Evolutionary conservation across 2,113 vertebrate genomes (phyloP).

Genomic region (Mastomys coucha): DNA sequence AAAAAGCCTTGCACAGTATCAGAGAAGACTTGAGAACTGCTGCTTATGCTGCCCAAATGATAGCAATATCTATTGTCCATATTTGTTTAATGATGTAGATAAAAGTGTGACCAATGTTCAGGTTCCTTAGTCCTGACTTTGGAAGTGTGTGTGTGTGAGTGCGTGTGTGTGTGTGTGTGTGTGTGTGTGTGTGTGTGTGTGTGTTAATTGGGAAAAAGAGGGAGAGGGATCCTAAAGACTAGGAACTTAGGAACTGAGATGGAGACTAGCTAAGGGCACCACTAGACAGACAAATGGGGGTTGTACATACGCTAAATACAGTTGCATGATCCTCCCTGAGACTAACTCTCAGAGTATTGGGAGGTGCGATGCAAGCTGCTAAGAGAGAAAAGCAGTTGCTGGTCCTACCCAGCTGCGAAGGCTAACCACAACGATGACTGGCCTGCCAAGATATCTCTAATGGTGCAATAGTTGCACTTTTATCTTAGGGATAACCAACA

Average conservation of each 20-base stretch:
- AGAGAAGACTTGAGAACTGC: background rate
- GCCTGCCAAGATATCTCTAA: background rate
- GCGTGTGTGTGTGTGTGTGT: background rate
- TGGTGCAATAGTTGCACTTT: background rate
- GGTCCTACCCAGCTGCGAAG: background rate
- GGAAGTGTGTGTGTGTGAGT: background rate
- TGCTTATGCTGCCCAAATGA: background rate
- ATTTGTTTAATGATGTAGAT: conserved; percentile 9
- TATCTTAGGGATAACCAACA: background rate
- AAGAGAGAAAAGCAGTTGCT: background rate
- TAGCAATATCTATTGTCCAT: background rate
- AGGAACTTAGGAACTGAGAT: background rate
- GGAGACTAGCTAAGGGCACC: background rate
- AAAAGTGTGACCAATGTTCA: background rate
- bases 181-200: too few relatives aligned
- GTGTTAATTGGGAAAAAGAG: background rate
- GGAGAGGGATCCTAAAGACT: background rate
- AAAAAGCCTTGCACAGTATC: background rate
- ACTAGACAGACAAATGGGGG: background rate
- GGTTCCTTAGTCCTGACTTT: conserved; percentile 1
- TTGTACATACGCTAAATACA: background rate
- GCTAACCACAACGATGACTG: background rate
- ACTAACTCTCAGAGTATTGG: background rate
- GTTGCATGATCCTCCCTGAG: background rate
- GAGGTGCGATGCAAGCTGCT: background rate